Evolutionary conservation across 1,140 invertebrate genomes (phyloP).

Genomic region (Drosophila funebris): DNA sequence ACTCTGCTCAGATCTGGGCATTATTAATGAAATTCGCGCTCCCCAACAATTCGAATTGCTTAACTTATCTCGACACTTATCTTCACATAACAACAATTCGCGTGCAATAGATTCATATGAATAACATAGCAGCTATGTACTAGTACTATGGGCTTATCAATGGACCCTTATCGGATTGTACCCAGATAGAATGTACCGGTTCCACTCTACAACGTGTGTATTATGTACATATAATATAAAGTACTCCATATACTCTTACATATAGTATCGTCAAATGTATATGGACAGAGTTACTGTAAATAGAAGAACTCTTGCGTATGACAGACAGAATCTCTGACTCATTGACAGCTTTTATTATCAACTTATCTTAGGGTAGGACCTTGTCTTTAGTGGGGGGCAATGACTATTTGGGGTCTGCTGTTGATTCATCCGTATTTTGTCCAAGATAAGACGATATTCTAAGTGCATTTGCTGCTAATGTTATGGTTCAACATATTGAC

Average conservation of each 20-base stretch:
- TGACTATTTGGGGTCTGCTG: not conserved
- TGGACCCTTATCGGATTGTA: slow-evolving; percentile 65
- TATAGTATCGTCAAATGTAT: not conserved
- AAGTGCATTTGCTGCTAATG: not conserved
- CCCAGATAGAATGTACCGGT: slow-evolving; percentile 30
- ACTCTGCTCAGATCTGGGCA: slow-evolving; percentile 9
- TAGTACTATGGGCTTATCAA: slow-evolving; percentile 37
- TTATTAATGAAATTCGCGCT: slow-evolving; percentile 53
- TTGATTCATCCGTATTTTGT: slow-evolving; percentile 9
- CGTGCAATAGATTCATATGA: slow-evolving; percentile 5
- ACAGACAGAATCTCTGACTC: slow-evolving; percentile 28
- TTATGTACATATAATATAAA: too few species aligned
- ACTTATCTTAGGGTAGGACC: not conserved
- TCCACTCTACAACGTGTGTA: not conserved
- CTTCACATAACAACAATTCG: slow-evolving; percentile 37
- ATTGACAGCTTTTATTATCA: slow-evolving; percentile 9
- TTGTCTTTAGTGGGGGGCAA: not conserved
- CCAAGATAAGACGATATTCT: not conserved
- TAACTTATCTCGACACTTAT: slow-evolving; percentile 60
- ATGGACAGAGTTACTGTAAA: slow-evolving; percentile 1
- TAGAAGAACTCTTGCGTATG: not conserved
- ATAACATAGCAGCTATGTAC: slow-evolving; percentile 16
- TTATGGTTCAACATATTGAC: slow-evolving; percentile 5
- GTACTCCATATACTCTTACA: too few species aligned
- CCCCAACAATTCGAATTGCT: not conserved